Evolutionary conservation across 2,888 invertebrate genomes (phyloP), one percentile per base, ranked within the genome.

Genomic region (Nomada fabriciana): DNA sequence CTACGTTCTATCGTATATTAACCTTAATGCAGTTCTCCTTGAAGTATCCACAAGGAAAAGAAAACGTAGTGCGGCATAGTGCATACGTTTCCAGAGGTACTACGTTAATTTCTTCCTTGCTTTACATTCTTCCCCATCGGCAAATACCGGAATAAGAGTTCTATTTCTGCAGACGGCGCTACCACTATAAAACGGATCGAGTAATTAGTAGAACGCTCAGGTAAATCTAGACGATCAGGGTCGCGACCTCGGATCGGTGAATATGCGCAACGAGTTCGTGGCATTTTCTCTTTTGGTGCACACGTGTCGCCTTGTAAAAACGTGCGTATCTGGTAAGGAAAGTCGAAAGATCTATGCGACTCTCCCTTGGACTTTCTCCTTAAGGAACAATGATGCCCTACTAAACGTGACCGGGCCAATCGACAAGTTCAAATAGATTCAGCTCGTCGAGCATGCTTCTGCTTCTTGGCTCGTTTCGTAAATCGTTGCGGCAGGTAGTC

Each of bases 281-380:
- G 11, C 65, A 68, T 75, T 82, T 82, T 80, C 80, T 81, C 81
- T 70, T 47, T 47, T 47, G 47, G 47, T 47, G 47, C 47, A 47
- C 47, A 47, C 47, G 47, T 47, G 47, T 47, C 36, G 5, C 1
- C 1, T 36, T 36, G 36, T 36, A 36, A 36, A 36, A 36, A 36
- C 36, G 36, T 36, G 36, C 36, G 36, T 36, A 36, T 36, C 47
- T 47, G 11, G 47, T 47, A 13, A 47, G 47, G 47, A 47, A 47
- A 47, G 64, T 29, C 59, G 29, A 59, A 59, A 76, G 79, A 74
- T 72, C 50, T 77, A 77, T 63, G 60, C 60, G 64, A 65, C 79
- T 79, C 68, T 79, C 73, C 69, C 64, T 50, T 15, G 13, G 29
- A 55, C 79, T 79, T 74, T 81, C 81, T 69, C 81, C 65, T n/a